Evolutionary conservation across 92 coral and sea anemone genomes (phyloP).

Genomic region (Diadumene lineata): DNA sequence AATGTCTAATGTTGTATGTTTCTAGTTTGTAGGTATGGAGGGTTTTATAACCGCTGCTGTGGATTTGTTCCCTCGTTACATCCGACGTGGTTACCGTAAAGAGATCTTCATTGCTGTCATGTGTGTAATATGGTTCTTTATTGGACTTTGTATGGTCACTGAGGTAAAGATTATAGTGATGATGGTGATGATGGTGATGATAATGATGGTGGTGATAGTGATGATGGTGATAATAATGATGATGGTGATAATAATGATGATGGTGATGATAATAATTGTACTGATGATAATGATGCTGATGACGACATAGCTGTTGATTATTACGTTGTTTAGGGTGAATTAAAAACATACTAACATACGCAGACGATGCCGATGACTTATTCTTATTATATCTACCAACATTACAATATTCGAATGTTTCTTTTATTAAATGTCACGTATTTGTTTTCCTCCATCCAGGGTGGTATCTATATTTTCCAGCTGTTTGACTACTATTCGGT

Average conservation of each 20-base stretch:
- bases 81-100: constrained; percentile 69
- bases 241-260: neutral
- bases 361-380: neutral
- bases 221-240: neutral
- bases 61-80: constrained; percentile 57
- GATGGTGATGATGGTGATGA: neutral
- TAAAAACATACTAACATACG: too few relatives aligned
- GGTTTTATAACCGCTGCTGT: constrained; percentile 77
- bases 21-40: constrained; percentile 74
- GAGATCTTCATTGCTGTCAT: constrained; percentile 62
- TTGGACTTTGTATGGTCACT: constrained; percentile 70
- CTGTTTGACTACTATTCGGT: constrained; percentile 40
- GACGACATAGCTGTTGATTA: neutral
- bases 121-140: constrained; percentile 56
- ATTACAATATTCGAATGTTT: too few relatives aligned
- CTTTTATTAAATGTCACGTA: too few relatives aligned
- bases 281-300: neutral
- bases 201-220: neutral
- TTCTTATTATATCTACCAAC: too few relatives aligned
- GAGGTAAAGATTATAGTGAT: constrained; percentile 8
- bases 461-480: constrained; percentile 47
- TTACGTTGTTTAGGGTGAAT: neutral
- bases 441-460: constrained; percentile 2
- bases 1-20: neutral
- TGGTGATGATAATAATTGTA: neutral